Evolutionary conservation across 2,797 vertebrate species (phyloP), one percentile per base, ranked within the genome.

Genomic region (Pseudochaenichthys georgianus): DNA sequence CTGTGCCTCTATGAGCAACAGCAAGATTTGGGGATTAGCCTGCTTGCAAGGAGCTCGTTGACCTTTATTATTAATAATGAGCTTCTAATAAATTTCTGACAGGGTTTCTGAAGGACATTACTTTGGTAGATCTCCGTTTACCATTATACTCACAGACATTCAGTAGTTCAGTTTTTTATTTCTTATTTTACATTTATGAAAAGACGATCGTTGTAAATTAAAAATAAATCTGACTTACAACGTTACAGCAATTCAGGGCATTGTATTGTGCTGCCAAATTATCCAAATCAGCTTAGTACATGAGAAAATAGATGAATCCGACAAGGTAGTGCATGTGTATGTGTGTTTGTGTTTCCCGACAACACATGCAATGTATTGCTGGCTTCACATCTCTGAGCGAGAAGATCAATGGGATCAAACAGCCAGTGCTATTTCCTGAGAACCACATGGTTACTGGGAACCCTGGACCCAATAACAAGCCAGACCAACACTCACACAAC

Each of bases 1-100:
- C 72, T 79, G 17, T 58, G 55, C 43, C 34, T 64, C 70, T 73
- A 80, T 83, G 75, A 86, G 77, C 82, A 86, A 69, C 77, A 86
- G 77, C 82, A 86, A 69, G 60, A 78, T 76, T 63, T 85, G 53
- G 75, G 78, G 74, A 85, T 89, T 74, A 87, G 64, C 64, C 75
- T 77, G n/a, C 66, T 52, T 64, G 76, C 67, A 76, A 77, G 64
- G 66, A 77, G 68, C 55, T 67, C 64, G 69, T 58, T 82, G 80
- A 86, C 80, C 65, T 79, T 88, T 82, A 83, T 87, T 82, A 86
- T 83, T 81, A 63, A 62, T 84, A 85, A 86, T 81, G 78, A 86
- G 85, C 70, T 80, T 73, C 63, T 13, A 41, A 65, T 74, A 58
- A 60, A 70, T 64, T 81, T 42, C 54, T 70, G 67, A 67, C 52